Base-by-base conservation (phyloP, 2,888 invertebrate species). In the Eristalis intricaria region DNA sequence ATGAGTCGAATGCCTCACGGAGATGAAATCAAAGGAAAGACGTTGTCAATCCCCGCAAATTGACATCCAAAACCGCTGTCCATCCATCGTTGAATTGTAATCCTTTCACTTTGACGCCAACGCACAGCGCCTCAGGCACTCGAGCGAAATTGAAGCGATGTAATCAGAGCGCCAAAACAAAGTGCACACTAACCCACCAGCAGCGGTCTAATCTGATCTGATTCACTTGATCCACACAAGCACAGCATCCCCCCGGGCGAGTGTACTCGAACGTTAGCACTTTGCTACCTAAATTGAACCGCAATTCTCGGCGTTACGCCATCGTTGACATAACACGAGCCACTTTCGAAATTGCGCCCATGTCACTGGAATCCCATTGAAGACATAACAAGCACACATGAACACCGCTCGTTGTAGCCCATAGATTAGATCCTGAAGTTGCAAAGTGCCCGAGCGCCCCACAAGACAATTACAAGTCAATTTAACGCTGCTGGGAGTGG, bases 401-500 rank as follows among this genome's bases (percentile, higher is more conserved):
- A n/a, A 43, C 15, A n/a, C 43, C 43, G 43, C 7, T 19, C 19
- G 19, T 7, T 7, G 50, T 26, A 66, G 10, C 10, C 56, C 19
- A 19, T 0, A 50, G 50, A 50, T 50, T 50, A 50, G 50, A 50
- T 50, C 50, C 50, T 50, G n/a, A 19, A 8, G 50, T 50, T 50
- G 4, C 50, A 4, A 1, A 4, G 50, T n/a, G n/a, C 4, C 50
- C n/a, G n/a, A n/a, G n/a, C n/a, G n/a, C n/a, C 4, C n/a, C 50
- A 7, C 4, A 38, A 13, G 13, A 50, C 50, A 73, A 81, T 81
- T 81, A 69, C 58, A 73, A 74, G 73, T 81, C 73, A 85, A 81
- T 77, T 77, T 77, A 76, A 43, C 64, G 50, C 50, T n/a, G 50
- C 71, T 43, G 50, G 81, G 81, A 85, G 85, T 74, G 77, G 81